These are phyloP conservation scores for Nematolebias whitei DNA, from an alignment of 2,113 vertebrate genomes.

Conservation along the genomic window DNA sequence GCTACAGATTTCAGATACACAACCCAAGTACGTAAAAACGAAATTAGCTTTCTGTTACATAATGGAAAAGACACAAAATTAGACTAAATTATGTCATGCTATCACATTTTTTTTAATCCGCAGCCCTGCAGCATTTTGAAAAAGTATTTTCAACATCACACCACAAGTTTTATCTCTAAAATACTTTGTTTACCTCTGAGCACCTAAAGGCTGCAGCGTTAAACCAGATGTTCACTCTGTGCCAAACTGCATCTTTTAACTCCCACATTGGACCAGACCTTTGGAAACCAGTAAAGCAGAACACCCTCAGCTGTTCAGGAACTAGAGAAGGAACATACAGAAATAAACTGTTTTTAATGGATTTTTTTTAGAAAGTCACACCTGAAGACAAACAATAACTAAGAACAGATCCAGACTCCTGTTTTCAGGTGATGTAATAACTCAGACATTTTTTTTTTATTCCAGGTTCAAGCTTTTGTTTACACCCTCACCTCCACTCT, in stretches of 20 bases:
- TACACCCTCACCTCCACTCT: slow-evolving; percentile 45
- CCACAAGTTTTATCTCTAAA: too few species aligned
- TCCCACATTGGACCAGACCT: slow-evolving; percentile 12
- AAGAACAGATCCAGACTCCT: neutral
- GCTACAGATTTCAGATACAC: too few species aligned
- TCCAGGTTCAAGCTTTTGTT: slow-evolving; percentile 44
- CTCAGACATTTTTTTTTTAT: slow-evolving; percentile 24
- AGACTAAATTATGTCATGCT: too few species aligned
- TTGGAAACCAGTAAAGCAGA: slow-evolving; percentile 16
- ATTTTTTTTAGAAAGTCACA: too few species aligned
- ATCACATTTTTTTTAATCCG: slow-evolving; percentile 5
- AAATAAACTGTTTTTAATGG: too few species aligned
- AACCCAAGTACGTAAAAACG: too few species aligned
- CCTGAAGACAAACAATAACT: neutral
- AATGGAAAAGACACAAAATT: too few species aligned
- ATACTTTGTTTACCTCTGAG: too few species aligned
- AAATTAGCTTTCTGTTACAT: too few species aligned
- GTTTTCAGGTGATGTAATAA: slow-evolving; percentile 26
- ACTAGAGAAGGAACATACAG: neutral
- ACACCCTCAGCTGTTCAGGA: slow-evolving; percentile 16
- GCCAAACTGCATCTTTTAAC: slow-evolving; percentile 33
- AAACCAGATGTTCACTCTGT: slow-evolving; percentile 20
- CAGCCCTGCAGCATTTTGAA: slow-evolving; percentile 1
- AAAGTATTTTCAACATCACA: too few species aligned
- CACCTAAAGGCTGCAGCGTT: neutral